A percentile compares a stretch with the other conserved stretches of the same genome.
These are phyloP conservation scores for Rhinatrema bivittatum DNA, from an alignment of 2,797 vertebrate genomes.

Conservation along the genomic window DNA sequence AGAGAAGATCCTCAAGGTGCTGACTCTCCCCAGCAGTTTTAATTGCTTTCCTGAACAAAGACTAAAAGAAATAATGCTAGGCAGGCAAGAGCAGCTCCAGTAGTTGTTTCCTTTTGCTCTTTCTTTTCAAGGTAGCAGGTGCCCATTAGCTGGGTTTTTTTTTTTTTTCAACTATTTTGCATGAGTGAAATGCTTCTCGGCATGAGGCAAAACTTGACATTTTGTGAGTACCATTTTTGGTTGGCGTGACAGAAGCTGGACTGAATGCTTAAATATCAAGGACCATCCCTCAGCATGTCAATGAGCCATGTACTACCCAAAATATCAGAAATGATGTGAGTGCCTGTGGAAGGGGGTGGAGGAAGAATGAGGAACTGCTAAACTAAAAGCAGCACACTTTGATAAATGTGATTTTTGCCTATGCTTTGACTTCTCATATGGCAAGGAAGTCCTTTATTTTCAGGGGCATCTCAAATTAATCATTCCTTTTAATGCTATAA, in stretches of 20 bases:
- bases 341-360: background rate
- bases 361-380: background rate
- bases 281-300: background rate
- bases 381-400: too few species aligned
- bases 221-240: slow-evolving; percentile 9
- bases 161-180: background rate
- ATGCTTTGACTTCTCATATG: too few species aligned
- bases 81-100: background rate
- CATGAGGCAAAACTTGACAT: slow-evolving; percentile 3
- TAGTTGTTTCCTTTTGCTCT: slow-evolving; percentile 8
- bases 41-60: background rate
- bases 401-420: too few species aligned
- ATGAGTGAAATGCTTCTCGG: slow-evolving; percentile 8
- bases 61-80: background rate
- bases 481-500: too few species aligned
- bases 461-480: too few species aligned
- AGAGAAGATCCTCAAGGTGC: too few species aligned
- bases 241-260: slow-evolving; percentile 6
- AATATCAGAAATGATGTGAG: slow-evolving; percentile 1
- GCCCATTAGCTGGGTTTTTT: background rate
- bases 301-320: background rate
- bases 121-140: background rate
- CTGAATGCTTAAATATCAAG: background rate
- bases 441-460: too few species aligned
- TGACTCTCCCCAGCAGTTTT: too few species aligned